These are phyloP conservation scores for Bufotes viridis DNA, from an alignment of 2,797 vertebrate species.

Conservation along the genomic window DNA sequence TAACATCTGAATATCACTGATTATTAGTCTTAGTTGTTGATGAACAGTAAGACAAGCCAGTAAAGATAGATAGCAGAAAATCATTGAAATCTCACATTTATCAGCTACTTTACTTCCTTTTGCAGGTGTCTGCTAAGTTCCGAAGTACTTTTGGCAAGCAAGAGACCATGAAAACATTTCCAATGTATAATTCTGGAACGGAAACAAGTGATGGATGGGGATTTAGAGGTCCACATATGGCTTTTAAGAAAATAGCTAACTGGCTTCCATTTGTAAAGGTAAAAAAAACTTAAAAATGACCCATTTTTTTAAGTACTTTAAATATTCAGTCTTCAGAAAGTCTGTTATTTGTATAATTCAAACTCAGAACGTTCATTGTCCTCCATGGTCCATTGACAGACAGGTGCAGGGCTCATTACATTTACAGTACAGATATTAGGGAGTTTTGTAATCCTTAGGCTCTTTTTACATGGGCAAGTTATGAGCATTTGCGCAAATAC, in stretches of 20 bases:
- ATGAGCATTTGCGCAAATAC: too few species aligned
- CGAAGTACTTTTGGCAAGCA: slow-evolving; percentile 75
- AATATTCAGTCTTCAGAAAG: too few species aligned
- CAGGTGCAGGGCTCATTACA: too few species aligned
- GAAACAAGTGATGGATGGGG: slow-evolving; percentile 67
- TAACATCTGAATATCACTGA: too few species aligned
- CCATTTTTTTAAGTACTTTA: neutral
- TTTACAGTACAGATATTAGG: too few species aligned
- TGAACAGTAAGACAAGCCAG: too few species aligned
- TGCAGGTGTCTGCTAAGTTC: slow-evolving; percentile 75
- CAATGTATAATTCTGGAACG: slow-evolving; percentile 69
- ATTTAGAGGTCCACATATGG: slow-evolving; percentile 64
- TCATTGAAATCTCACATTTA: neutral
- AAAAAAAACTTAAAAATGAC: neutral
- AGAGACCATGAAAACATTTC: slow-evolving; percentile 76
- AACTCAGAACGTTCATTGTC: too few species aligned
- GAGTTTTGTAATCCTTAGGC: too few species aligned
- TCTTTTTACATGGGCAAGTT: too few species aligned
- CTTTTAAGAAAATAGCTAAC: slow-evolving; percentile 76
- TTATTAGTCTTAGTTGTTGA: too few species aligned
- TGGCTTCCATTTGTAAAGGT: slow-evolving; percentile 79
- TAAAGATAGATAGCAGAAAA: neutral
- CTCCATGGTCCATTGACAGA: too few species aligned
- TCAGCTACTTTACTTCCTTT: neutral
- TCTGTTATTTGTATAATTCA: too few species aligned